Evolutionary conservation across 2,113 vertebrate species (phyloP).

Genomic region (Xiphophorus maculatus): DNA sequence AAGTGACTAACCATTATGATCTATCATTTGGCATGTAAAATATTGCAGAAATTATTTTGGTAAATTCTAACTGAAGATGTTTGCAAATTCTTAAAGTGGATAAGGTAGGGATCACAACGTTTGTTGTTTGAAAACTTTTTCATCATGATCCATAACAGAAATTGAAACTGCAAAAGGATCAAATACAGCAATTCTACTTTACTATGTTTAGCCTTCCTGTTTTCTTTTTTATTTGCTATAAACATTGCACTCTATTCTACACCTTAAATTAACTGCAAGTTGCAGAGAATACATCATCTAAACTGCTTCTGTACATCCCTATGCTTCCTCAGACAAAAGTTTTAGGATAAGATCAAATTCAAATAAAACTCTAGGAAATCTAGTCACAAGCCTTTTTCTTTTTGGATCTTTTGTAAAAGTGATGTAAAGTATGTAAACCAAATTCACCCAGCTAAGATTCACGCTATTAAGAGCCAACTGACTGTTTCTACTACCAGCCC

Average conservation of each 20-base stretch:
- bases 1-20: too few relatives aligned
- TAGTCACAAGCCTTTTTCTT: background rate
- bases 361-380: background rate
- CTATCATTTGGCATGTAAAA: too few relatives aligned
- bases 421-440: background rate
- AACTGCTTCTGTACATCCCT: background rate
- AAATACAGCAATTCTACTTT: too few relatives aligned
- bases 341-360: background rate
- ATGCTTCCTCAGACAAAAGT: background rate
- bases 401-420: background rate
- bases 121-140: too few relatives aligned
- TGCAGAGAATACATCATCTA: background rate
- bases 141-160: background rate
- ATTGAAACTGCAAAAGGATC: background rate
- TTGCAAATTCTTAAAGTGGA: too few relatives aligned
- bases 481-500: constrained; percentile 21
- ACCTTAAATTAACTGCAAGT: too few relatives aligned
- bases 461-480: background rate
- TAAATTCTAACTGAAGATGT: too few relatives aligned
- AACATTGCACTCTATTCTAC: background rate
- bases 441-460: background rate
- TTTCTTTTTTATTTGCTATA: background rate
- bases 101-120: too few relatives aligned
- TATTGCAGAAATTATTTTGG: too few relatives aligned
- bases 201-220: background rate